Percentiles rank a stretch among this genome's conserved stretches.
These are phyloP conservation scores for Jordanella pulchra DNA, from an alignment of 2,797 vertebrate genomes.

Conservation along the genomic window DNA sequence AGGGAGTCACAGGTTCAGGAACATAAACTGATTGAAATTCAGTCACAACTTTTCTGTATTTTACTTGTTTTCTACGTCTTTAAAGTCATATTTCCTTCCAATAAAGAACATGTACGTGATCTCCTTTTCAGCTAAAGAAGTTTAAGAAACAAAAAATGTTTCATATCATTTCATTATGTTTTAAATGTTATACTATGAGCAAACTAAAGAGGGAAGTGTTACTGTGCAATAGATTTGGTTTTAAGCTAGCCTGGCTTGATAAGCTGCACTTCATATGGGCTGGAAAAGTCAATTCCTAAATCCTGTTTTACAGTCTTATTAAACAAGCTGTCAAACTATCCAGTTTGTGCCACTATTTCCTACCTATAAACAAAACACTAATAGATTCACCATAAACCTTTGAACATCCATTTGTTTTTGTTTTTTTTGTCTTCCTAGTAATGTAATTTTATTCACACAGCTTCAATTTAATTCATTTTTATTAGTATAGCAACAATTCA, in stretches of 20 bases:
- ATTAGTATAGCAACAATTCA: too few species aligned
- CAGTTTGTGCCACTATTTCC: too few species aligned
- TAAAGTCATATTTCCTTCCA: slow-evolving; percentile 55
- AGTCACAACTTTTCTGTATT: slow-evolving; percentile 24
- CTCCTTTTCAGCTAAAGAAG: not conserved
- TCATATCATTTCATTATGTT: not conserved
- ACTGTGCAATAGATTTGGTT: slow-evolving; percentile 2
- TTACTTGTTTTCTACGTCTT: slow-evolving; percentile 40
- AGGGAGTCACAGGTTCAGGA: not conserved
- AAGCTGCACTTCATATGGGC: slow-evolving; percentile 38
- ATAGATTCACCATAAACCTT: not conserved
- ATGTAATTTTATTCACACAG: not conserved
- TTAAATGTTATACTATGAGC: too few species aligned
- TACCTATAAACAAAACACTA: not conserved
- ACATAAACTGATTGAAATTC: slow-evolving; percentile 13
- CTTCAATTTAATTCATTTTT: too few species aligned
- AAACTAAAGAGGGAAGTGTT: not conserved
- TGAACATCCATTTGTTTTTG: not conserved
- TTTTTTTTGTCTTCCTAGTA: too few species aligned
- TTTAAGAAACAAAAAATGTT: not conserved
- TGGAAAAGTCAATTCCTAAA: slow-evolving; percentile 9
- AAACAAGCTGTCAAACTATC: not conserved
- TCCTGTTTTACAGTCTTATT: not conserved
- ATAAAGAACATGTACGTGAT: slow-evolving; percentile 1
- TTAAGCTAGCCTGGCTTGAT: slow-evolving; percentile 44